A percentile compares a stretch with the other conserved stretches of the same genome.
These are phyloP conservation scores for Diglossa cyanea DNA, from an alignment of 2,797 vertebrate species.

Conservation along the genomic window DNA sequence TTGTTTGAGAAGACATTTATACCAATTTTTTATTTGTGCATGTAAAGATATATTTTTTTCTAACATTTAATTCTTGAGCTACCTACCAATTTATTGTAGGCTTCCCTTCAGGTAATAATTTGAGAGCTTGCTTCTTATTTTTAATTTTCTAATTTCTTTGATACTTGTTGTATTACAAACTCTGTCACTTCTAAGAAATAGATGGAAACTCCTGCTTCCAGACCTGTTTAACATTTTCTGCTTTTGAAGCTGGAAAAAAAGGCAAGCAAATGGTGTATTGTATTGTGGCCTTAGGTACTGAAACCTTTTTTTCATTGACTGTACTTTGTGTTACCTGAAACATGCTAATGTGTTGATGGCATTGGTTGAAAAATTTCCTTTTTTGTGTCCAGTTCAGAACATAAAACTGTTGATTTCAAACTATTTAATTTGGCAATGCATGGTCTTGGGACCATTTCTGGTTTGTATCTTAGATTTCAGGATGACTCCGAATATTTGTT, in stretches of 20 bases:
- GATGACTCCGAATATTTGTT: neutral
- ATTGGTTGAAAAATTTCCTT: neutral
- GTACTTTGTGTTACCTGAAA: neutral
- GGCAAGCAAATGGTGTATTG: neutral
- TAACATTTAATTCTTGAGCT: neutral
- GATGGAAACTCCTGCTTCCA: neutral
- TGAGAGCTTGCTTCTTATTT: neutral
- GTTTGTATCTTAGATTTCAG: neutral
- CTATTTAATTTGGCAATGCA: neutral
- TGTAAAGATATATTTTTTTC: neutral
- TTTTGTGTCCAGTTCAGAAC: neutral
- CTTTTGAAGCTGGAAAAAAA: neutral
- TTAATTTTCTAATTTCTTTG: neutral
- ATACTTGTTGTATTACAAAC: neutral
- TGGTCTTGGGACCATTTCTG: neutral
- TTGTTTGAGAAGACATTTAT: neutral
- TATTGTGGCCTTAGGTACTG: neutral
- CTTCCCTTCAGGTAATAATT: neutral
- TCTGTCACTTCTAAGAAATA: neutral
- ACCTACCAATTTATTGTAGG: neutral
- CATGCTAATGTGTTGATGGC: neutral
- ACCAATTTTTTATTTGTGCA: neutral
- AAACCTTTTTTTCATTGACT: neutral
- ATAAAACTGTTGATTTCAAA: neutral
- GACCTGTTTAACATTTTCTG: neutral